Base-by-base conservation (phyloP, 2,888 invertebrate genomes). In the Thymelicus acteon region DNA sequence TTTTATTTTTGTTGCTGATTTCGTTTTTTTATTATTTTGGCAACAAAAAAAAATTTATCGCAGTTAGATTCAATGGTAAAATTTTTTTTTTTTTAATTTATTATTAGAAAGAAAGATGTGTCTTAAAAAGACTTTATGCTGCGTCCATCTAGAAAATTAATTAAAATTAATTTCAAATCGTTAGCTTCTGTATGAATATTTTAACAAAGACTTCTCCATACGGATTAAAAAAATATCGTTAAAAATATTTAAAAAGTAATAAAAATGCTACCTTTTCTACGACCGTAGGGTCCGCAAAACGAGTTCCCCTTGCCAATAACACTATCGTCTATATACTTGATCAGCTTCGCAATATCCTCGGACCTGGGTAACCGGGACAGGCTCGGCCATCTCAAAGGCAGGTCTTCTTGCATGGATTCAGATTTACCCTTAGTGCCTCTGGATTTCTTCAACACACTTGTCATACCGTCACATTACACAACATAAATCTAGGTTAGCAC, bases 251-350 rank as follows among this genome's bases (percentile, higher is more conserved):
- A 31, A 31, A 31, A 31, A 31, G 3, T 2, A 31, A 31, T 31
- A 5, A 2, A 31, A 31, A 37, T 6, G n/a, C 3, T 90, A 97
- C 97, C 97, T 96, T 97, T 97, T 82, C 97, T 93, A 71, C 97
- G 94, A 74, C 97, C 97, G 83, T 96, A 98, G 12, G 98, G 98
- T 67, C 97, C 97, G 79, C 96, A 95, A 87, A 97, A 97, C 37
- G 96, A 96, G 79, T 96, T 96, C 78, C 96, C 96, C 85, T 96
- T 96, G 70, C 97, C 97, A 81, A 97, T 96, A 76, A 97, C 94
- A 88, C 96, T 97, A 76, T 97, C 96, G 81, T 97, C 96, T 76
- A 98, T 96, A 84, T 96, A 97, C 84, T 96, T 96, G 76, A 97
- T 94, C 77, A 97, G 91, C 85, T 96, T 96, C 60, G 94, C 93